Base-by-base conservation (phyloP, 2,888 invertebrate species). In the Lamellibrachia satsuma region DNA sequence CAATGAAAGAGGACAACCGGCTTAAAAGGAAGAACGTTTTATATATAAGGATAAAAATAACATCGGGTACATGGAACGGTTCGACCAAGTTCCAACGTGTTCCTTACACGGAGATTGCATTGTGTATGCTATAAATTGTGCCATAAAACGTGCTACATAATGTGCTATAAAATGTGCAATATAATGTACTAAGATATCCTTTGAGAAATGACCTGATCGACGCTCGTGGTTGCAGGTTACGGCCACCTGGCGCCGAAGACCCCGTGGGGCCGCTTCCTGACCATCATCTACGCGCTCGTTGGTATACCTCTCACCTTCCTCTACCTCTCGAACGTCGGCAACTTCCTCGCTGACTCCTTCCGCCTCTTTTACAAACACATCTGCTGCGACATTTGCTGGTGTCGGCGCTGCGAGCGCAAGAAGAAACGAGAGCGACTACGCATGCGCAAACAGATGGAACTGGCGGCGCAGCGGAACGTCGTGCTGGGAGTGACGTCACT, bases 231-330 rank as follows among this genome's bases (percentile, higher is more conserved):
- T 94, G n/a, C 93, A 95, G 95, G 95, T 39, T 95, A 95, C 92
- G 95, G 95, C 51, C 95, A 95, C 93, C 93, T 95, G 52, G 94
- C 95, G 3, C 95, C 95, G 22, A 95, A 95, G 93, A 95, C 95
- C 39, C 39, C 92, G 7, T 90, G 90, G 90, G 95, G 95, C 6
- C 94, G 94, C 7, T 93, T 95, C 52, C 91, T 95, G 91, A 95
- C 95, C 27, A 95, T 95, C 91, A 90, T 95, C 22, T 95, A 95
- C 93, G 95, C 95, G 52, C 94, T 95, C 52, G 91, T 95, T 55
- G 95, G 95, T 39, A 95, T 95, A 27, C 95, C 95, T 0, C 93
- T 95, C 52, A 94, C 94, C 27, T 95, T 95, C 92, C 93, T 95
- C 52, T 95, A 95, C 93, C 92, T 95, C 9, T 94, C 95, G 7